Percentiles rank a stretch among this genome's conserved stretches.
Conservation (phyloP, 2,888 invertebrate genomes). For the Phortica okadai region DNA sequence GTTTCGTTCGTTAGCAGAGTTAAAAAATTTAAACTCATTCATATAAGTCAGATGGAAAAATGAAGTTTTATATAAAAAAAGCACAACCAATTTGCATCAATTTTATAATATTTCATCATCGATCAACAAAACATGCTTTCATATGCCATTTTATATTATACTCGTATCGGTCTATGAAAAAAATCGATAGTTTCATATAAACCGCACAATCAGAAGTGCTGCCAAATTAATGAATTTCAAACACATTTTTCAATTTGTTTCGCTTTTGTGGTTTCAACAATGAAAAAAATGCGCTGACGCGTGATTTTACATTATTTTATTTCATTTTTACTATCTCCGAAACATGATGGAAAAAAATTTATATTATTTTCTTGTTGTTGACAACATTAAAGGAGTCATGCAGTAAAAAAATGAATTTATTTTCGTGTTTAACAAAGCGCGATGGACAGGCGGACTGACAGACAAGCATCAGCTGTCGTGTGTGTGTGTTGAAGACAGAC, state of each 20-base stretch:
- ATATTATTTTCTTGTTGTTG: background rate
- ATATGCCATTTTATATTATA: too few relatives aligned
- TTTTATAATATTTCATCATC: too few relatives aligned
- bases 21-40: too few relatives aligned
- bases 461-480: background rate
- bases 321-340: constrained; percentile 5
- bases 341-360: background rate
- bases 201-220: constrained; percentile 55
- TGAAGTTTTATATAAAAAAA: too few relatives aligned
- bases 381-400: background rate
- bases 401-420: constrained; percentile 3
- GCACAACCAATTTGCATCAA: too few relatives aligned
- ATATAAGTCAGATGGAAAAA: too few relatives aligned
- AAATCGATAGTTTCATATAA: constrained; percentile 30
- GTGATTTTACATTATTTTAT: background rate
- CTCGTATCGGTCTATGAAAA: background rate
- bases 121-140: too few relatives aligned
- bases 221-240: constrained; percentile 51
- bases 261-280: constrained; percentile 45
- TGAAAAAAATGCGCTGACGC: constrained; percentile 4
- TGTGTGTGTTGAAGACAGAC: background rate
- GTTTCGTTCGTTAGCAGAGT: too few relatives aligned
- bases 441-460: background rate
- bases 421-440: constrained; percentile 23
- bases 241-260: constrained; percentile 44